Conservation (phyloP, 2,888 invertebrate genomes). For the Cylindroiulus punctatus region DNA sequence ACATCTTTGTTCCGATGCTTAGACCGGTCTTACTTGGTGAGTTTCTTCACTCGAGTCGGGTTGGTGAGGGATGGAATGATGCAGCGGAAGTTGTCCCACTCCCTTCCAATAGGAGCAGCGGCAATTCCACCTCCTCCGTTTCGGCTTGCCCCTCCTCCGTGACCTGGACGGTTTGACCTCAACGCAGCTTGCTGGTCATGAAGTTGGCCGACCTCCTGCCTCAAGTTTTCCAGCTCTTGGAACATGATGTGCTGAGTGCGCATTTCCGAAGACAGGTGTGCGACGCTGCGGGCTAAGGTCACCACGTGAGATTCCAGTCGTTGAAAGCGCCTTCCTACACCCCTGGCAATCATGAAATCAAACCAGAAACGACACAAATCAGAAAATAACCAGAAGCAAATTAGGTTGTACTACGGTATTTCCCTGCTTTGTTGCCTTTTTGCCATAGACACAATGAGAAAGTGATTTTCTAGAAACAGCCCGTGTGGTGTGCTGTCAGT, state of each 20-base stretch:
- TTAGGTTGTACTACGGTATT: too few species aligned
- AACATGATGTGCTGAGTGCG: constrained; percentile 87
- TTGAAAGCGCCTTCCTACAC: constrained; percentile 87
- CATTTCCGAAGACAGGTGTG: constrained; percentile 91
- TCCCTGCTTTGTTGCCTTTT: too few species aligned
- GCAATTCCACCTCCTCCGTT: background rate
- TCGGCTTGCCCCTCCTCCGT: constrained; percentile 40
- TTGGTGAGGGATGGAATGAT: constrained; percentile 75
- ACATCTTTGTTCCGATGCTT: background rate
- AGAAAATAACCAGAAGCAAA: too few species aligned
- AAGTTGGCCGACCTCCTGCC: constrained; percentile 82
- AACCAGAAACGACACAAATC: background rate
- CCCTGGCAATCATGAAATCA: constrained; percentile 63
- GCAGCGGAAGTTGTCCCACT: constrained; percentile 60
- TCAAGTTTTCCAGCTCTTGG: constrained; percentile 86
- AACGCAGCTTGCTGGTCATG: constrained; percentile 67
- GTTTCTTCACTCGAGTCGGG: constrained; percentile 84
- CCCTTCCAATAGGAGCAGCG: constrained; percentile 52
- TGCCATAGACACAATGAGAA: too few species aligned
- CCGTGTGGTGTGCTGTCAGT: too few species aligned
- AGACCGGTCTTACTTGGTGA: constrained; percentile 74
- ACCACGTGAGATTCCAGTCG: constrained; percentile 90
- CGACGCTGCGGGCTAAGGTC: constrained; percentile 87
- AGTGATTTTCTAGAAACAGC: too few species aligned
- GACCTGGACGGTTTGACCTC: constrained; percentile 58